Evolutionary conservation across 2,113 vertebrate genomes (phyloP), one percentile per base, ranked within the genome.

Genomic region (Sphyrna mokarran): DNA sequence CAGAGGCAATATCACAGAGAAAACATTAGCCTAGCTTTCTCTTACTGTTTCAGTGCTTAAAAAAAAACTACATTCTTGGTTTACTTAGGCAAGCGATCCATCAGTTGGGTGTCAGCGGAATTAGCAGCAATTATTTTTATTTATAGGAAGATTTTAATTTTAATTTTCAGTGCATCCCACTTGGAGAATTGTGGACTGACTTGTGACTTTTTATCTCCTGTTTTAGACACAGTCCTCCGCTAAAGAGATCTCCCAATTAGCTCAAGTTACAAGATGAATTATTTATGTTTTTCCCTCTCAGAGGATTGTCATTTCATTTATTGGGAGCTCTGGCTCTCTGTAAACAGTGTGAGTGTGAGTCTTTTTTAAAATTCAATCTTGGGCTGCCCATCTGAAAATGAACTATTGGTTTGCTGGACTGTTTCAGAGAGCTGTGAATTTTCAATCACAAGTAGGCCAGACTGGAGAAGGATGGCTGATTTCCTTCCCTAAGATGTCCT

Each of bases 241-340:
- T 13, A 33, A 72, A 23, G 40, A 76, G 69, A 66, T 33, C 43
- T 95, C 23, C 23, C 94, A 7, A 76, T 33, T 33, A 33, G 69
- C 7, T 95, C 16, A 18, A 7, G 10, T 95, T 95, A 72, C 94
- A 8, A 14, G 23, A 95, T 95, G 69, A 95, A 95, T 95, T 95
- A 95, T 95, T 95, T 43, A 94, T 0, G 1, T 22, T 93, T 68
- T 63, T 33, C 90, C 22, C 33, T 37, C 40, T 69, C 13, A 54
- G 10, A 72, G 43, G 10, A 66, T 40, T 23, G 23, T 72, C 20
- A 61, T 61, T 13, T 90, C 58, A 90, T n/a, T 33, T 68, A 68
- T 18, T 43, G 91, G 63, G 40, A 94, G 18, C 33, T 69, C n/a
- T 94, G 66, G 37, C 63, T 69, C 63, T n/a, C 61, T 94, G 63